These are phyloP conservation scores for Loripinus fragilis DNA, from an alignment of 2,888 invertebrate genomes.

Conservation along the genomic window DNA sequence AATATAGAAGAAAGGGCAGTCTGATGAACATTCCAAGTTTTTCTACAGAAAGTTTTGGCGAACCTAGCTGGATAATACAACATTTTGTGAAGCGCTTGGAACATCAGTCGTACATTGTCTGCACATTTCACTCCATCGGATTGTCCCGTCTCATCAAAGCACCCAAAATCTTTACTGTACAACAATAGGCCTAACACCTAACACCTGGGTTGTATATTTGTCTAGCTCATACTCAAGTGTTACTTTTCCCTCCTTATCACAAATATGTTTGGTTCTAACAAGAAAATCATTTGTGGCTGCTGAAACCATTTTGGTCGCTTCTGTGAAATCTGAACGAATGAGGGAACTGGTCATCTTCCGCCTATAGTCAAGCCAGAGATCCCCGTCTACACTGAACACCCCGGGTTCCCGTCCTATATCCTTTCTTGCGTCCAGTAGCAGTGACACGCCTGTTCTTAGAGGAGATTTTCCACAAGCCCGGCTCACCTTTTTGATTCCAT, in stretches of 20 bases:
- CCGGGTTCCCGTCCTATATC: not conserved
- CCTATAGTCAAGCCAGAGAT: conserved; percentile 1
- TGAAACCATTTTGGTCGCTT: not conserved
- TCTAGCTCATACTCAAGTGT: not conserved
- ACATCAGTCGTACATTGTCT: not conserved
- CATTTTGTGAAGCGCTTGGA: not conserved
- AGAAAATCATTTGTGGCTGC: not conserved
- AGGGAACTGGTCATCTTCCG: not conserved
- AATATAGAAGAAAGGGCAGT: not conserved
- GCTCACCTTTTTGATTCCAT: not conserved
- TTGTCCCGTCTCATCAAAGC: conserved; percentile 10
- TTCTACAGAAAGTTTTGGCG: not conserved
- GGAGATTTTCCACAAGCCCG: conserved; percentile 6
- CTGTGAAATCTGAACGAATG: conserved; percentile 3
- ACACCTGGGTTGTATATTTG: conserved; percentile 4
- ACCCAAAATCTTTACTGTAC: conserved; percentile 8
- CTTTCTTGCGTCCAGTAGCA: not conserved
- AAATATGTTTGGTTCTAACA: not conserved
- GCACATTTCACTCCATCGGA: conserved; percentile 1
- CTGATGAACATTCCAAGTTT: not conserved
- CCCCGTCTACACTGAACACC: conserved; percentile 4
- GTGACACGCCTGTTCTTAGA: not conserved
- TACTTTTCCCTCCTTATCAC: not conserved
- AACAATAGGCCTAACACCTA: not conserved
- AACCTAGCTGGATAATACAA: not conserved